Conservation (phyloP, 2,797 vertebrate species). For the Gadopsis bispinosus region DNA sequence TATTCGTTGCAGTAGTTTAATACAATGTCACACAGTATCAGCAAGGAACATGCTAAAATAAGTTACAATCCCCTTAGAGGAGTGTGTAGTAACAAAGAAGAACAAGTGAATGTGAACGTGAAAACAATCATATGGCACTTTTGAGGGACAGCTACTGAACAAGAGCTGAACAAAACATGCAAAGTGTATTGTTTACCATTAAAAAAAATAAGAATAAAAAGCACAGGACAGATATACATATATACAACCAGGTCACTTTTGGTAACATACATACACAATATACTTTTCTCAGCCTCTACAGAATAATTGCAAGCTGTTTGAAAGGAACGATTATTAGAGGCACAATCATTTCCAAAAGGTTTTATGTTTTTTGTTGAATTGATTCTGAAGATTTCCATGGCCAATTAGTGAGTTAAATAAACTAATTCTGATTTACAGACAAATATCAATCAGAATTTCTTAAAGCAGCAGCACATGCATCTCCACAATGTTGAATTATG, state of each 20-base stretch:
- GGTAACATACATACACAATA: slow-evolving; percentile 2
- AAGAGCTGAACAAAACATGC: background rate
- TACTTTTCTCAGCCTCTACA: background rate
- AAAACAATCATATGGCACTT: slow-evolving; percentile 55
- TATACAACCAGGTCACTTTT: slow-evolving; percentile 30
- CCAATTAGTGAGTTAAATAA: background rate
- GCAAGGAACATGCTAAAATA: slow-evolving; percentile 11
- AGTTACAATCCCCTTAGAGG: slow-evolving; percentile 13
- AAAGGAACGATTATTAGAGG: background rate
- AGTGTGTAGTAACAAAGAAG: slow-evolving; percentile 18
- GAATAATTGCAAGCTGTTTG: background rate
- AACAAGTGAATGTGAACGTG: background rate
- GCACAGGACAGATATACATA: background rate
- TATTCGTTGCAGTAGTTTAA: background rate
- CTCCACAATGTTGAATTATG: background rate
- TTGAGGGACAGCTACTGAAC: background rate
- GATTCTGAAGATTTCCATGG: background rate
- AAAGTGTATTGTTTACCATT: background rate
- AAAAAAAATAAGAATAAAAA: slow-evolving; percentile 7
- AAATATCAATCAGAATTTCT: background rate
- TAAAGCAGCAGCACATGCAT: background rate
- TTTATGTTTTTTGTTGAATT: background rate
- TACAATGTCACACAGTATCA: slow-evolving; percentile 1
- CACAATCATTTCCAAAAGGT: background rate
- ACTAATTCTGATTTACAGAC: background rate